phyloP scores from a whole-genome alignment of 2,888 invertebrate genomes.

The Drosophila affinis region DNA sequence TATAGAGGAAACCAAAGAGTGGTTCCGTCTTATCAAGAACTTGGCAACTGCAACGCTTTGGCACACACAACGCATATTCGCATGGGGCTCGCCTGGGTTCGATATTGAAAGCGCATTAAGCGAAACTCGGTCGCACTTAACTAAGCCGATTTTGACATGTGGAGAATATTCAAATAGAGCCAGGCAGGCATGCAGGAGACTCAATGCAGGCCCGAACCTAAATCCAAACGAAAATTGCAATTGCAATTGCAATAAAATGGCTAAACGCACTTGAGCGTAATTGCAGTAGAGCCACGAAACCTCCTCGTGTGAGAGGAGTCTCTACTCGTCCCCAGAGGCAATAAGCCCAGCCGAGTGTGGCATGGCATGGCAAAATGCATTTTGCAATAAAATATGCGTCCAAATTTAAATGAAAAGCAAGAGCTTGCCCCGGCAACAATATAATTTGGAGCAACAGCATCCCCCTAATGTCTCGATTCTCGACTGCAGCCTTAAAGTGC shows the following conservation, averaged over 20 bases:
- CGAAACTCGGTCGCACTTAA: slow-evolving; percentile 64
- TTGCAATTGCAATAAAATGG: slow-evolving; percentile 62
- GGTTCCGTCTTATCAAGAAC: slow-evolving; percentile 68
- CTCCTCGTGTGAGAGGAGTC: slow-evolving; percentile 13
- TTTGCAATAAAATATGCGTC: slow-evolving; percentile 69
- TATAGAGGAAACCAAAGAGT: slow-evolving; percentile 40
- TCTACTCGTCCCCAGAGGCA: background rate
- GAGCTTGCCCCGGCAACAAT: slow-evolving; percentile 17
- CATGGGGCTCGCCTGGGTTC: slow-evolving; percentile 4
- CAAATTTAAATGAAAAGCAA: slow-evolving; percentile 74
- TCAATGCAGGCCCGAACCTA: slow-evolving; percentile 2
- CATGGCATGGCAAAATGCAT: slow-evolving; percentile 48
- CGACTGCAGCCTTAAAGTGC: slow-evolving; percentile 46
- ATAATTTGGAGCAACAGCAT: slow-evolving; percentile 24
- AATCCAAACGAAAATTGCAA: slow-evolving; percentile 62
- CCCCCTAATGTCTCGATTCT: slow-evolving; percentile 45
- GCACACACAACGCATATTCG: slow-evolving; percentile 26
- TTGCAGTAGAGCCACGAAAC: slow-evolving; percentile 56
- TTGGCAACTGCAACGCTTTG: slow-evolving; percentile 62
- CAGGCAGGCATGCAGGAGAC: background rate
- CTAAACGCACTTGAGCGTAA: slow-evolving; percentile 77
- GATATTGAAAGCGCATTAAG: slow-evolving; percentile 66
- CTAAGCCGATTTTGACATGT: slow-evolving; percentile 57
- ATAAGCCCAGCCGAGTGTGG: slow-evolving; percentile 49
- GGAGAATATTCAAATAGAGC: slow-evolving; percentile 21